Base-by-base conservation (phyloP, 1,140 invertebrate genomes). In the Platyscapa corneri region DNA sequence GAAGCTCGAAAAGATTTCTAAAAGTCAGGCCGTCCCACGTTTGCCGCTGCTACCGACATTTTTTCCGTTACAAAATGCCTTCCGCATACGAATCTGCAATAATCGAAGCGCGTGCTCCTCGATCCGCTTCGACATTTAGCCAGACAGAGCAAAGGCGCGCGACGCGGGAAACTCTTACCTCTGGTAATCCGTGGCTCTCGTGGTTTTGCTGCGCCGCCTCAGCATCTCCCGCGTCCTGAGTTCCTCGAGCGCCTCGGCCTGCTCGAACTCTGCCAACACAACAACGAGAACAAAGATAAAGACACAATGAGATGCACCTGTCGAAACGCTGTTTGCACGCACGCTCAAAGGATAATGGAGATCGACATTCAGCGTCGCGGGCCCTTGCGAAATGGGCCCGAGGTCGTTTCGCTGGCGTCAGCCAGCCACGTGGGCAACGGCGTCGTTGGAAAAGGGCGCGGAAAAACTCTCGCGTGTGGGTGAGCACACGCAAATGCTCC, bases 251-350 rank as follows among this genome's bases (percentile, higher is more conserved):
- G 85, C 82, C 56, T 84, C 84, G 0, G 76, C 77, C 42, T 89
- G 85, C 49, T 89, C 89, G 87, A 88, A 77, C 34, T 89, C 89
- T 89, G 81, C 18, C 80, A 87, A 34, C 49, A 53, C 49, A 7
- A n/a, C n/a, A n/a, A n/a, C n/a, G 53, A 60, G 20, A 65, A 77
- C 20, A 67, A 12, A 83, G 39, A 74, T 30, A 82, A 49, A 5
- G 0, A 3, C 8, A 30, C 6, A 30, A n/a, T 46, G 3, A 75
- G 39, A 27, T 16, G 42, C 20, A 3, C 39, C 18, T 42, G 7
- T 10, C 16, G 16, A 37, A 74, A 70, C 16, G 37, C 8, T 32
- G n/a, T n/a, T n/a, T n/a, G n/a, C n/a, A n/a, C n/a, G n/a, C n/a
- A n/a, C n/a, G n/a, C n/a, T 7, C 42, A 12, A 12, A 5, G 42